Evolutionary conservation across 2,113 vertebrate genomes (phyloP), one percentile per base, ranked within the genome.

Genomic region (Spheniscus mendiculus): DNA sequence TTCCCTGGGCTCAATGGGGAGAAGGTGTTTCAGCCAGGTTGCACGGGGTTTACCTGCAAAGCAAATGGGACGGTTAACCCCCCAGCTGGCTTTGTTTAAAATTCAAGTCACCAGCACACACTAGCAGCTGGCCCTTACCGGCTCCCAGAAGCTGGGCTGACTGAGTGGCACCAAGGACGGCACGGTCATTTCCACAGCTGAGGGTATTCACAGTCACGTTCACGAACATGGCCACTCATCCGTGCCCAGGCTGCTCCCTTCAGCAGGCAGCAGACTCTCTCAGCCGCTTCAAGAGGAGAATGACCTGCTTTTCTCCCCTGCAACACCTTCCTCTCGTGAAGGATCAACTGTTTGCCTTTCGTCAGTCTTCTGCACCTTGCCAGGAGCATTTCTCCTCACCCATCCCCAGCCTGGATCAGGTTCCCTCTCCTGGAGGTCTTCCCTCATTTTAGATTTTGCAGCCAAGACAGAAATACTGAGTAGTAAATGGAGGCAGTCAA

Each of bases 221-320:
- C 22, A 42, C 6, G 16, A 62, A 55, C n/a, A 55, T 0, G 1
- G 5, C 6, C 40, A 36, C 59, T n/a, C 0, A 0, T 14, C 42
- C 0, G 0, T 50, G 47, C 38, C 29, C 32, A 45, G n/a, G 42
- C 23, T 53, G 19, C 29, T 42, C 32, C 40, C 40, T 59, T 76
- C 38, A 63, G 29, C 14, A 29, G 23, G 44, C 40, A 72, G 40
- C 29, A 83, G 42, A 30, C 29, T 40, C 36, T 87, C n/a, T n/a
- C 50, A 62, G 34, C 61, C 21, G 9, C 53, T 90, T 53, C 44
- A 72, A 49, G 71, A 87, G 50, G 6, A 66, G 19, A 67, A 67
- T 0, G 0, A 44, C 10, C 7, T 70, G 20, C 11, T 83, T 78
- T 80, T 34, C 15, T 3, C 11, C 11, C 20, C 52, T 52, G 36